These are phyloP conservation scores for Chaetodon trifasciatus DNA, from an alignment of 2,797 vertebrate species.

Conservation along the genomic window DNA sequence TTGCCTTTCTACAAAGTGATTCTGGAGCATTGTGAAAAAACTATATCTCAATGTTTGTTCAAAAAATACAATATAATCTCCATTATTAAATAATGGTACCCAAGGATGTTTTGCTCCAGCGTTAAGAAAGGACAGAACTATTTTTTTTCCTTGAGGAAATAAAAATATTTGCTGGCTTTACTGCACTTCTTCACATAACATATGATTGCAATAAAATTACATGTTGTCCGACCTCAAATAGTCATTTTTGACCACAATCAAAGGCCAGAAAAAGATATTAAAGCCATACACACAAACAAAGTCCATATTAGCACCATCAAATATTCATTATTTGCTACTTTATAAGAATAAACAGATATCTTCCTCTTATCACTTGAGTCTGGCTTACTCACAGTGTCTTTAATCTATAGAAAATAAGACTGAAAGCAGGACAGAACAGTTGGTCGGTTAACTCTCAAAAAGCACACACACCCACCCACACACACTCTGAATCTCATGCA, in stretches of 20 bases:
- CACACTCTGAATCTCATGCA: neutral
- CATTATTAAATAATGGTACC: neutral
- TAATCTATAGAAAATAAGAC: conserved; percentile 18
- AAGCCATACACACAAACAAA: neutral
- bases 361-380: neutral
- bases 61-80: neutral
- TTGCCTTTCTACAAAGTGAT: neutral
- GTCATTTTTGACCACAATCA: neutral
- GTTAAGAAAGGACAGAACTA: neutral
- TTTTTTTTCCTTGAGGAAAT: neutral
- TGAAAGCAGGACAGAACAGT: neutral
- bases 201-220: neutral
- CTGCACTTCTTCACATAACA: neutral
- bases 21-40: neutral
- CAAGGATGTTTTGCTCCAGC: neutral
- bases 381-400: neutral
- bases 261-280: neutral
- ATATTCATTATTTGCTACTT: neutral
- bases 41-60: neutral
- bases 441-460: conserved; percentile 3
- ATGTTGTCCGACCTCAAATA: neutral
- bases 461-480: no score
- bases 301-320: neutral
- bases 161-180: neutral
- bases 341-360: neutral